Evolutionary conservation across 2,113 vertebrate genomes (phyloP).

Genomic region (Pseudolaguvia tuberculata): DNA sequence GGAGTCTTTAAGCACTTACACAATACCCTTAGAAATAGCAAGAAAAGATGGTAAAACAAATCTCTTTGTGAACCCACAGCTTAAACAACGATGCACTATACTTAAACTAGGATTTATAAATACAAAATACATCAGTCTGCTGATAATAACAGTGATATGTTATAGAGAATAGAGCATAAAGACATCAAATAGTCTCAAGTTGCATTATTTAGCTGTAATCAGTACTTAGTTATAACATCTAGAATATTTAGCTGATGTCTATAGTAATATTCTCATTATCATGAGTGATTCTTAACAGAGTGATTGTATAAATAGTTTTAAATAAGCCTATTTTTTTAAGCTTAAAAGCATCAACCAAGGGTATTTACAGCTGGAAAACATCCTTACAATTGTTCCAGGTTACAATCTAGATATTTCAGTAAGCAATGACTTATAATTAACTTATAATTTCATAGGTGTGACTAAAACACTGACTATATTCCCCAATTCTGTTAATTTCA

Average conservation of each 20-base stretch:
- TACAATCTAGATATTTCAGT: not conserved
- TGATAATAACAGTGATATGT: too few relatives aligned
- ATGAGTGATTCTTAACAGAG: not conserved
- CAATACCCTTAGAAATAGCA: not conserved
- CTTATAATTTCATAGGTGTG: not conserved
- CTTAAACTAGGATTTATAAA: not conserved
- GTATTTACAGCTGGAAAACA: not conserved
- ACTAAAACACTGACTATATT: not conserved
- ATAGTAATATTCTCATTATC: not conserved
- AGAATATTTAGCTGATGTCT: not conserved
- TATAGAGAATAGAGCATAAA: not conserved
- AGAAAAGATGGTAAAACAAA: not conserved
- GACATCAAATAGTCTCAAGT: not conserved
- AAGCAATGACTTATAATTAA: not conserved
- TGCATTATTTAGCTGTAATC: not conserved
- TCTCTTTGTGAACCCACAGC: not conserved
- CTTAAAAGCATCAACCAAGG: not conserved
- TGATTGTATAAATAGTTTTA: not conserved
- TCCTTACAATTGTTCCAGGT: not conserved
- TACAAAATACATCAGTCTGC: not conserved
- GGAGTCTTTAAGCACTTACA: not conserved
- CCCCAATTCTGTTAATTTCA: not conserved
- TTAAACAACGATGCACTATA: not conserved
- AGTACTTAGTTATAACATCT: not conserved
- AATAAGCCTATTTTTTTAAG: not conserved